Percentiles rank a stretch among this genome's conserved stretches.
Conservation (phyloP, 2,113 vertebrate genomes). For the Benitochromis conjunctus region DNA sequence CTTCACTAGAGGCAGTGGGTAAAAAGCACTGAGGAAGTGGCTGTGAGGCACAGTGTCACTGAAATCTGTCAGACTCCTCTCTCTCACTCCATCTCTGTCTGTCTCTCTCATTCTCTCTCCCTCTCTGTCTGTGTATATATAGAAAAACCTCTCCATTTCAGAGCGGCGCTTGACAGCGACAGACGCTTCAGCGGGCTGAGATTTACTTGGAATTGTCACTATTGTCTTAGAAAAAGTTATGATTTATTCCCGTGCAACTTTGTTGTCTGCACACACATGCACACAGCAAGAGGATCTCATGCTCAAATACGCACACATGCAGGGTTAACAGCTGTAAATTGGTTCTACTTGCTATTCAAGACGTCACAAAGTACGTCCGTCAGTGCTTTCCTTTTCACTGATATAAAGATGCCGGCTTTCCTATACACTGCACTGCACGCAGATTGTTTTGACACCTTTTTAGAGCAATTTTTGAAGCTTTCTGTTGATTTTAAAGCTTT, state of each 20-base stretch:
- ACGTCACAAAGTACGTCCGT: not conserved
- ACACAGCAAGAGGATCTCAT: not conserved
- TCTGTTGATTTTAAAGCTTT: not conserved
- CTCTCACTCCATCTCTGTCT: slow-evolving; percentile 26
- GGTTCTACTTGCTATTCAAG: not conserved
- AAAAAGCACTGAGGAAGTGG: slow-evolving; percentile 38
- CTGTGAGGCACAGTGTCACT: slow-evolving; percentile 55
- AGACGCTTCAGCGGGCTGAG: slow-evolving; percentile 16
- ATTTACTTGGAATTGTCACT: slow-evolving; percentile 30
- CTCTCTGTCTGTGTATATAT: not conserved
- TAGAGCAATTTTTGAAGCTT: not conserved
- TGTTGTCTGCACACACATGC: not conserved
- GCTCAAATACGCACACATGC: not conserved
- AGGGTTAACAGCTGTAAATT: not conserved
- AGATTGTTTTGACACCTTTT: not conserved
- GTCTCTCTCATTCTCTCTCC: not conserved
- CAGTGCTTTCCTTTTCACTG: not conserved
- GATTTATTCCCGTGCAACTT: slow-evolving; percentile 43
- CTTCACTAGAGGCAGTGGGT: slow-evolving; percentile 56
- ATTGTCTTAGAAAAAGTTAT: slow-evolving; percentile 50
- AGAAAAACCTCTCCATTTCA: not conserved
- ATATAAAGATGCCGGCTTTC: not conserved
- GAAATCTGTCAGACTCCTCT: slow-evolving; percentile 55
- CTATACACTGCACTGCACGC: not conserved
- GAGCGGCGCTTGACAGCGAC: slow-evolving; percentile 7